phyloP scores from a whole-genome alignment of 2,113 vertebrate species.

The Tetrao urogallus region DNA sequence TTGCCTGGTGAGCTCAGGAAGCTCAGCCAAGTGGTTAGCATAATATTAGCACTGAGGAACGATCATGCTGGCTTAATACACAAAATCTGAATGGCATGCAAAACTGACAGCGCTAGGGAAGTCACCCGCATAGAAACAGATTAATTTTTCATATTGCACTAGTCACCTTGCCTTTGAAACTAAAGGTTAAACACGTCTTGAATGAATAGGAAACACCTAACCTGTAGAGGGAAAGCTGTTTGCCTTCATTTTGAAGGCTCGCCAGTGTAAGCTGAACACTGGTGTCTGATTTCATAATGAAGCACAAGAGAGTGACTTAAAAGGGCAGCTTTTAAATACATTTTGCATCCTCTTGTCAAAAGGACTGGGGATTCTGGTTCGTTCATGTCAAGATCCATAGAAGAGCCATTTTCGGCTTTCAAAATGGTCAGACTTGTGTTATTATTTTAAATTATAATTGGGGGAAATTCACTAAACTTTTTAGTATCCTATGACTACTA shows the following conservation, averaged over 20 bases:
- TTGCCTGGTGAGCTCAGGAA: not conserved
- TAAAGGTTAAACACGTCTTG: not conserved
- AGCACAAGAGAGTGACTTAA: not conserved
- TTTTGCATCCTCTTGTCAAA: not conserved
- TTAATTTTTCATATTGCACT: not conserved
- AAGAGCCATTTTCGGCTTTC: not conserved
- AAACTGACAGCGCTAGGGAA: not conserved
- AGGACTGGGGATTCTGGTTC: not conserved
- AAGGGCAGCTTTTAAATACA: not conserved
- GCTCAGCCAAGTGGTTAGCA: not conserved
- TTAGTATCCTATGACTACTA: not conserved
- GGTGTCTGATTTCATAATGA: not conserved
- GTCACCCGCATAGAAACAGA: not conserved
- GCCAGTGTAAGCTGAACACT: not conserved
- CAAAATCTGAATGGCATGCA: rapidly evolving
- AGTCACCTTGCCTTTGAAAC: not conserved
- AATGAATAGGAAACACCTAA: not conserved
- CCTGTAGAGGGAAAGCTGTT: not conserved
- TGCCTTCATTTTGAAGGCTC: not conserved
- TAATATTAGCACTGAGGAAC: not conserved
- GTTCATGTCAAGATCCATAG: not conserved
- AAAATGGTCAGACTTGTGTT: not conserved
- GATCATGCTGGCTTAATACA: rapidly evolving
- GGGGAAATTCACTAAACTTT: not conserved
- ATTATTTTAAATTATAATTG: not conserved